Evolutionary conservation across 1,140 invertebrate genomes (phyloP).

Genomic region (Bombus difficillimus): DNA sequence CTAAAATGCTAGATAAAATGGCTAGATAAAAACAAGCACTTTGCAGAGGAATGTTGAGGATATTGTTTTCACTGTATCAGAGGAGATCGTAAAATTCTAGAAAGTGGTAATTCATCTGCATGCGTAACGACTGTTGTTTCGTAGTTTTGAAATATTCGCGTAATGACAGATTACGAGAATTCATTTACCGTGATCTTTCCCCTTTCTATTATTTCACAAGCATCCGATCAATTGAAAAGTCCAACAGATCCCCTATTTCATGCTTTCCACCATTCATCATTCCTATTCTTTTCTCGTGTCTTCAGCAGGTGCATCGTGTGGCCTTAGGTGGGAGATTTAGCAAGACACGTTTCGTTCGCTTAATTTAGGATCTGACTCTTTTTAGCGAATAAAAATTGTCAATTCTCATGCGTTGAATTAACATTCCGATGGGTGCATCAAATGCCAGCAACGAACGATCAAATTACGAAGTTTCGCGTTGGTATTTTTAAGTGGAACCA

Average conservation of each 20-base stretch:
- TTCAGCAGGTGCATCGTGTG: neutral
- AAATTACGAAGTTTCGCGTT: conserved; percentile 32
- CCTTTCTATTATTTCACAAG: conserved; percentile 23
- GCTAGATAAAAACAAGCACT: neutral
- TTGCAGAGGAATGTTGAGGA: neutral
- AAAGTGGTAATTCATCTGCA: conserved; percentile 1
- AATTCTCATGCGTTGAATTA: neutral
- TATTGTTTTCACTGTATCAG: neutral
- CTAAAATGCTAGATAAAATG: neutral
- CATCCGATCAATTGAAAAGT: neutral
- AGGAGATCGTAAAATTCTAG: neutral
- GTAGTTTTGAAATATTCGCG: conserved; percentile 13
- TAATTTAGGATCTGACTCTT: neutral
- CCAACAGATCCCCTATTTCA: too few relatives aligned
- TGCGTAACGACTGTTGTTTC: neutral
- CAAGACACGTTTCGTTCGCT: neutral
- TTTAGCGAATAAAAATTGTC: neutral
- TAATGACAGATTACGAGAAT: conserved; percentile 21
- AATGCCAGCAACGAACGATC: conserved; percentile 30
- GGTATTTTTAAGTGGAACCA: conserved; percentile 14
- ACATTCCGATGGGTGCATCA: conserved; percentile 2
- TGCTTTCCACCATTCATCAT: neutral
- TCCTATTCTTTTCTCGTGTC: neutral
- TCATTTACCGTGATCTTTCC: neutral
- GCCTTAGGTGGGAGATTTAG: neutral